Conservation (phyloP, 2,113 vertebrate genomes). For the Nannobrachium achirus region DNA sequence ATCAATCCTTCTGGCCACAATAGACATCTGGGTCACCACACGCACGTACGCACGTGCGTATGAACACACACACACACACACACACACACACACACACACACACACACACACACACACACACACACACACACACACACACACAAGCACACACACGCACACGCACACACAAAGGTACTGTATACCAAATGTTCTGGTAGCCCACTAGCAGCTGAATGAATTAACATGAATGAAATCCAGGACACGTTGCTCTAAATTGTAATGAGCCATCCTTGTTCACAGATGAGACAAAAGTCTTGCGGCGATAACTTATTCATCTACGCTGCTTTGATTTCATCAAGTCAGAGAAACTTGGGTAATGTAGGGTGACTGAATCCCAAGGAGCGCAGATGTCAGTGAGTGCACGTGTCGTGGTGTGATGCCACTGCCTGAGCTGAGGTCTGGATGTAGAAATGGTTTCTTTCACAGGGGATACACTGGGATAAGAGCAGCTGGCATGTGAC, state of each 20-base stretch:
- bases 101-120: neutral
- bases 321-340: too few relatives aligned
- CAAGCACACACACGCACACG: neutral
- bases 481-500: too few relatives aligned
- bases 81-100: neutral
- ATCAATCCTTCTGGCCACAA: constrained; percentile 11
- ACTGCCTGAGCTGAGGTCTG: too few relatives aligned
- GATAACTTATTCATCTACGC: too few relatives aligned
- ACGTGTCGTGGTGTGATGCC: too few relatives aligned
- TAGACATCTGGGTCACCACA: constrained; percentile 30
- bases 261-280: constrained; percentile 3
- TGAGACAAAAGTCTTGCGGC: neutral
- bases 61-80: too few relatives aligned
- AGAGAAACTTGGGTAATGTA: too few relatives aligned
- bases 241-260: neutral
- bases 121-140: constrained; percentile 9
- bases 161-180: neutral
- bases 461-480: too few relatives aligned
- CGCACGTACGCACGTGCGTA: neutral
- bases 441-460: too few relatives aligned
- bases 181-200: neutral
- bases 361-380: too few relatives aligned
- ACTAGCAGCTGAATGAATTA: neutral
- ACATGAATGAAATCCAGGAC: neutral
- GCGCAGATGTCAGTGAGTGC: too few relatives aligned